Conservation (phyloP, 2,797 vertebrate genomes). For the Macroramphosus scolopax region DNA sequence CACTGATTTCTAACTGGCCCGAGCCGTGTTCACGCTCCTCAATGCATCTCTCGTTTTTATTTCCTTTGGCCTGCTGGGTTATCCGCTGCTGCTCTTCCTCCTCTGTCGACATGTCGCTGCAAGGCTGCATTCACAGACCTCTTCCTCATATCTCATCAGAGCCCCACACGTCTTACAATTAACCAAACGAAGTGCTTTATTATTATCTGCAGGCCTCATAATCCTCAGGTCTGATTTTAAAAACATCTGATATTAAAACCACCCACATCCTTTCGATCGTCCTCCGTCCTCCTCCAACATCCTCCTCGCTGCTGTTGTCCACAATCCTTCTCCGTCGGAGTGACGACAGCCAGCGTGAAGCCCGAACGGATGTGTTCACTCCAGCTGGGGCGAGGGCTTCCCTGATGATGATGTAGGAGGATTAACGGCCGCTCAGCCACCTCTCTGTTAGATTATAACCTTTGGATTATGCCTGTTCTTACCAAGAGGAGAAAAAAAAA, state of each 20-base stretch:
- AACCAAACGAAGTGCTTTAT: too few species aligned
- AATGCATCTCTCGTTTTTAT: too few species aligned
- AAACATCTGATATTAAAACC: constrained; percentile 36
- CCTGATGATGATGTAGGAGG: constrained; percentile 47
- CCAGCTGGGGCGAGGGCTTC: constrained; percentile 15
- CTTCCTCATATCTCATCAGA: too few species aligned
- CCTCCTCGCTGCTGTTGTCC: not conserved
- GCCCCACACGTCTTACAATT: too few species aligned
- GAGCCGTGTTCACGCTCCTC: too few species aligned
- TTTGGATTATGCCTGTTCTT: constrained; percentile 54
- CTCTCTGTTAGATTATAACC: constrained; percentile 55
- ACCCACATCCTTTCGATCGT: constrained; percentile 27
- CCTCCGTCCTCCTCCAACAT: not conserved
- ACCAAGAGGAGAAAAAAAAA: constrained; percentile 7
- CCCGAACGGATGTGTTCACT: constrained; percentile 60
- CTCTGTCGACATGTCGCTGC: too few species aligned
- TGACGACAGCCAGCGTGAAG: constrained; percentile 20
- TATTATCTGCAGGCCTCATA: constrained; percentile 12
- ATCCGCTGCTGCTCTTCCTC: too few species aligned
- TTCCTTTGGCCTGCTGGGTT: too few species aligned
- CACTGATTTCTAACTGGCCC: too few species aligned
- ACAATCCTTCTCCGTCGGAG: constrained; percentile 19
- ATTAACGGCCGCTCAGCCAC: constrained; percentile 51
- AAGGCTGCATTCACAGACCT: too few species aligned
- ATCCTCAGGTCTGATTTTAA: constrained; percentile 20